Base-by-base conservation (phyloP, 2,797 vertebrate genomes). In the Salarias fasciatus region DNA sequence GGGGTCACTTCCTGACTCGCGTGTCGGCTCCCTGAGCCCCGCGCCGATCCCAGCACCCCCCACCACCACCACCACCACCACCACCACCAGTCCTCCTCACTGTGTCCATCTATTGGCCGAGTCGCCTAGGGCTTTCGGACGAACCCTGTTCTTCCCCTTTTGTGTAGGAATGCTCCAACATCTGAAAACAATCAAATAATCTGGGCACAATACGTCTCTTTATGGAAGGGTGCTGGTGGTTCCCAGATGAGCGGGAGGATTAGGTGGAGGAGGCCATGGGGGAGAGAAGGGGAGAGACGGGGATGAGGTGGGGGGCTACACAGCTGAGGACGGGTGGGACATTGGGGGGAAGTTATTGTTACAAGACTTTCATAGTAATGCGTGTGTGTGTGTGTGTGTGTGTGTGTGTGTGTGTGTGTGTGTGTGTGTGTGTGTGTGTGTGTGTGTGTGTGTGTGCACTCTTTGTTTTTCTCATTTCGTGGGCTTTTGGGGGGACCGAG, bases 1-100 rank as follows among this genome's bases (percentile, higher is more conserved):
- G 88, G 90, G 92, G 90, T 94, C 91, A 94, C 90, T 95, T 95
- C 95, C 94, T 94, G 92, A 94, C 88, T 93, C 90, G 87, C 91
- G 88, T 91, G 89, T 93, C 46, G 88, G 85, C 83, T 76, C 63
- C 33, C 87, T 63, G 72, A 86, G 82, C 74, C 79, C 77, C 33
- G 52, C 72, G 72, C 83, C 69, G 86, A 88, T 84, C 83, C 83
- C 46, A 6, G 10, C 52, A 15, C 0, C 14, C 41, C 48, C 18
- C 33, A n/a, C n/a, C n/a, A n/a, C n/a, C n/a, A n/a, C n/a, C 33
- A 8, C 33, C 33, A 50, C 37, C 5, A 9, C 33, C 1, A 3
- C 18, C 46, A 43, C n/a, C 18, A 3, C 4, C 28, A 13, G 9
- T 38, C 63, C 55, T 36, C 62, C 67, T 52, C 55, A 60, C 45